phyloP scores from a whole-genome alignment of 2,888 invertebrate genomes.

The Epinotia bilunana region DNA sequence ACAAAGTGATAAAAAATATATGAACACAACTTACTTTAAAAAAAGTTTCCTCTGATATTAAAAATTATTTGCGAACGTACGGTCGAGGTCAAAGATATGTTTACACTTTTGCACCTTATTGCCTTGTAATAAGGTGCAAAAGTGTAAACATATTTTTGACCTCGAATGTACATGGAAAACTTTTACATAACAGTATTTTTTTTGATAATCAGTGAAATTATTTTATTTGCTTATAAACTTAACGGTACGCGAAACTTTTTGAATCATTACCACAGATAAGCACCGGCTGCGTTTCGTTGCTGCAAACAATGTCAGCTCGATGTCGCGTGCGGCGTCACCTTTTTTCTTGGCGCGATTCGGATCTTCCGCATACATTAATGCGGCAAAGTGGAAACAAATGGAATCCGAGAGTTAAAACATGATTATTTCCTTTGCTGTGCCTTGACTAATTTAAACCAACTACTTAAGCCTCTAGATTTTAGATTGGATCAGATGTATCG shows the following conservation, averaged over 20 bases:
- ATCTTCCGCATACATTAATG: slow-evolving; percentile 41
- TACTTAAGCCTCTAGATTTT: background rate
- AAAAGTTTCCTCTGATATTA: too few relatives aligned
- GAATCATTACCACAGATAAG: slow-evolving; percentile 36
- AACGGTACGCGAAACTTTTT: slow-evolving; percentile 6
- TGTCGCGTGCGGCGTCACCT: slow-evolving; percentile 33
- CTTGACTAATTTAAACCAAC: background rate
- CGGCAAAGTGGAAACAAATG: slow-evolving; percentile 10
- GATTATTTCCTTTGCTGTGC: background rate
- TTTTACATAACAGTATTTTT: background rate
- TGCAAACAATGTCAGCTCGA: slow-evolving; percentile 32
- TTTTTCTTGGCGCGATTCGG: slow-evolving; percentile 36
- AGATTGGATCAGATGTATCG: too few relatives aligned
- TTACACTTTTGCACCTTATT: too few relatives aligned
- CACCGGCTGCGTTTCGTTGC: slow-evolving; percentile 27
- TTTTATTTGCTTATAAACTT: background rate
- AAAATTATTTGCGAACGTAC: too few relatives aligned
- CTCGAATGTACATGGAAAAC: background rate
- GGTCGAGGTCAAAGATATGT: too few relatives aligned
- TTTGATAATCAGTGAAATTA: background rate
- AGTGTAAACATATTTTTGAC: too few relatives aligned
- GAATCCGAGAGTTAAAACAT: background rate
- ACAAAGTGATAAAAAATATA: too few relatives aligned
- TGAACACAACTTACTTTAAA: too few relatives aligned
- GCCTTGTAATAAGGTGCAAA: too few relatives aligned